Conservation (phyloP, 2,888 invertebrate species). For the Cryptocephalus primarius region DNA sequence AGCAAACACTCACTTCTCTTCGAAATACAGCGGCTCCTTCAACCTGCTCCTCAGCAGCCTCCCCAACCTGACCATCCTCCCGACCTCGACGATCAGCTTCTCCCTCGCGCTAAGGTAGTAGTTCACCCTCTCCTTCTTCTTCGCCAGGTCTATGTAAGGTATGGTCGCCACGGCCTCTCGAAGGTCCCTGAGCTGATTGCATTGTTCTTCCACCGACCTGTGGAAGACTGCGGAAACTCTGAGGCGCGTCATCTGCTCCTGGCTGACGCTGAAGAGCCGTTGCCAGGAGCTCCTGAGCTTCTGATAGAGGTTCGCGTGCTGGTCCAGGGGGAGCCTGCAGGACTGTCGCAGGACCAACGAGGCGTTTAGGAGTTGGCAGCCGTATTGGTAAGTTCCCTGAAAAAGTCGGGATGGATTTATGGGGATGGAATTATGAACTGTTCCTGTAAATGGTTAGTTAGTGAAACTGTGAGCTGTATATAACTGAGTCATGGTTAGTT, state of each 20-base stretch:
- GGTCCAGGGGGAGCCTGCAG: slow-evolving; percentile 50
- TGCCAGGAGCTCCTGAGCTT: slow-evolving; percentile 58
- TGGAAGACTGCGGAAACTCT: slow-evolving; percentile 68
- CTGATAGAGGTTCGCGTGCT: slow-evolving; percentile 45
- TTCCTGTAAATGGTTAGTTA: too few species aligned
- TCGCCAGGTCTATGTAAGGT: slow-evolving; percentile 36
- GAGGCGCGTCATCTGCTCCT: slow-evolving; percentile 65
- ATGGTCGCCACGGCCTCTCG: slow-evolving; percentile 44
- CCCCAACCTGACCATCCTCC: slow-evolving; percentile 60
- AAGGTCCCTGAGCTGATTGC: slow-evolving; percentile 48
- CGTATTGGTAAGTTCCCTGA: slow-evolving; percentile 72
- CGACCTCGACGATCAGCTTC: slow-evolving; percentile 56
- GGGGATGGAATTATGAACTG: too few species aligned
- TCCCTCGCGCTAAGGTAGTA: slow-evolving; percentile 50
- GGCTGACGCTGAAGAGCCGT: slow-evolving; percentile 54
- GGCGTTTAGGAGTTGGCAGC: slow-evolving; percentile 65
- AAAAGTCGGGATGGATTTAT: slow-evolving; percentile 13
- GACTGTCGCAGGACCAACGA: slow-evolving; percentile 62
- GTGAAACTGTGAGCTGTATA: not conserved
- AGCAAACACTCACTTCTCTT: slow-evolving; percentile 21
- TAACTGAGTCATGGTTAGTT: too few species aligned
- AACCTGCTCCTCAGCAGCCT: slow-evolving; percentile 53
- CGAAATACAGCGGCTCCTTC: slow-evolving; percentile 42
- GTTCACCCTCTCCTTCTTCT: slow-evolving; percentile 38
- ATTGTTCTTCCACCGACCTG: slow-evolving; percentile 52